These are phyloP conservation scores for Brachypterus glaber DNA, from an alignment of 2,888 invertebrate species.

Conservation along the genomic window DNA sequence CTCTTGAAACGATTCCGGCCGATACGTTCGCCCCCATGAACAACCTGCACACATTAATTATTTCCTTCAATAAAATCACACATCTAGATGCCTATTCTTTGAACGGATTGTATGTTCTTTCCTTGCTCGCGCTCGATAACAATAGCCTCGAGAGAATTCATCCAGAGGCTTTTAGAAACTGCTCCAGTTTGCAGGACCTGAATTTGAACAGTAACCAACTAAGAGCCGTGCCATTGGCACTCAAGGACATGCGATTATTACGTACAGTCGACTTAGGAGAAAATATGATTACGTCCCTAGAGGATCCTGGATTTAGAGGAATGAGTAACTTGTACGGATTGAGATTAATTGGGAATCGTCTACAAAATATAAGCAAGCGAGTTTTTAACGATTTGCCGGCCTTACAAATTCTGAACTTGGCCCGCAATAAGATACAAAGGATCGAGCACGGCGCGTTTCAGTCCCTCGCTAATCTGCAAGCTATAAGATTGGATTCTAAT, in stretches of 20 bases:
- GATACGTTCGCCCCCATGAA: conserved; percentile 87
- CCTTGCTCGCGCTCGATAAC: conserved; percentile 74
- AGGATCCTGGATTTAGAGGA: conserved; percentile 73
- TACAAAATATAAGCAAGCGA: conserved; percentile 70
- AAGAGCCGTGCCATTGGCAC: conserved; percentile 67
- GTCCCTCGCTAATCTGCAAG: conserved; percentile 68
- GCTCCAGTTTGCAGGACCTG: conserved; percentile 81
- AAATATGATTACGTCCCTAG: conserved; percentile 74
- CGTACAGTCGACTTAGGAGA: conserved; percentile 85
- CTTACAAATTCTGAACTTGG: conserved; percentile 78
- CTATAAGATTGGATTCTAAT: conserved; percentile 80
- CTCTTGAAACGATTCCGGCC: conserved; percentile 71
- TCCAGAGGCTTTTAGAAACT: conserved; percentile 81
- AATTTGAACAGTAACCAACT: conserved; percentile 82
- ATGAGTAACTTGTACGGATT: conserved; percentile 80
- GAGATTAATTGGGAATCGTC: conserved; percentile 80
- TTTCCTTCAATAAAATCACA: conserved; percentile 77
- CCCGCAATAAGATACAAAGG: conserved; percentile 69
- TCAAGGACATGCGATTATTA: conserved; percentile 76
- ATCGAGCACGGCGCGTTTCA: conserved; percentile 77
- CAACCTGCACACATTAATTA: conserved; percentile 78
- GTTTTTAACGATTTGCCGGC: conserved; percentile 71
- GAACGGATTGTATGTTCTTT: conserved; percentile 80
- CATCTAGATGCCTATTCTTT: conserved; percentile 78
- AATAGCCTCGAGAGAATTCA: conserved; percentile 77